Conservation (phyloP, 2,113 vertebrate species). For the Nyctereutes procyonoides region DNA sequence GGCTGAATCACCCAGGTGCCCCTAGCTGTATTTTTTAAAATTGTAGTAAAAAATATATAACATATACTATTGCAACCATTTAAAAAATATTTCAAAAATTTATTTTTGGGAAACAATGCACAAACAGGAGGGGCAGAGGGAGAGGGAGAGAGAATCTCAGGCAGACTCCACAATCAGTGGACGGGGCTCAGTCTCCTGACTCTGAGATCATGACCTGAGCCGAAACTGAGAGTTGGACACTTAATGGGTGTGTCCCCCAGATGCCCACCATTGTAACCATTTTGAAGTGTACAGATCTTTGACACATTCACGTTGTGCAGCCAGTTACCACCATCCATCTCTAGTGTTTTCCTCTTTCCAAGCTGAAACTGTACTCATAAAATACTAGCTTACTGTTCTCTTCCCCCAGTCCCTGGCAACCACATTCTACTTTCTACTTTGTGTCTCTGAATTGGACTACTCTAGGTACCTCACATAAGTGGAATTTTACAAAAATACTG, state of each 20-base stretch:
- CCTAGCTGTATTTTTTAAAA: not conserved
- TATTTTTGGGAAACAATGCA: not conserved
- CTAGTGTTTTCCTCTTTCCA: not conserved
- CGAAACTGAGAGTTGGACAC: not conserved
- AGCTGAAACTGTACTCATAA: not conserved
- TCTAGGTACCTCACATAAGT: not conserved
- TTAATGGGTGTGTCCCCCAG: not conserved
- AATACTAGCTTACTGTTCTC: not conserved
- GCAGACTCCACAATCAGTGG: not conserved
- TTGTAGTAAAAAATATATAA: not conserved
- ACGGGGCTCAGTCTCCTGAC: not conserved
- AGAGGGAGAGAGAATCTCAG: not conserved
- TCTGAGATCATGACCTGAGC: not conserved
- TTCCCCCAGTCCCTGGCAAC: not conserved
- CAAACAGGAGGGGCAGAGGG: not conserved
- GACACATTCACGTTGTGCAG: not conserved
- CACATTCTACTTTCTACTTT: not conserved
- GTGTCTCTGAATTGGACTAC: not conserved
- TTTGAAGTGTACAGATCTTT: not conserved
- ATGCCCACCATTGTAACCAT: not conserved
- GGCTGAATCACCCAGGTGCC: too few species aligned
- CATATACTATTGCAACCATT: not conserved
- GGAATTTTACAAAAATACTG: slow-evolving; percentile 6
- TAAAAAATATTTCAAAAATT: not conserved
- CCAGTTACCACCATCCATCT: not conserved